Evolutionary conservation across 2,888 invertebrate species (phyloP), one percentile per base, ranked within the genome.

Genomic region (Drosophila rellima): DNA sequence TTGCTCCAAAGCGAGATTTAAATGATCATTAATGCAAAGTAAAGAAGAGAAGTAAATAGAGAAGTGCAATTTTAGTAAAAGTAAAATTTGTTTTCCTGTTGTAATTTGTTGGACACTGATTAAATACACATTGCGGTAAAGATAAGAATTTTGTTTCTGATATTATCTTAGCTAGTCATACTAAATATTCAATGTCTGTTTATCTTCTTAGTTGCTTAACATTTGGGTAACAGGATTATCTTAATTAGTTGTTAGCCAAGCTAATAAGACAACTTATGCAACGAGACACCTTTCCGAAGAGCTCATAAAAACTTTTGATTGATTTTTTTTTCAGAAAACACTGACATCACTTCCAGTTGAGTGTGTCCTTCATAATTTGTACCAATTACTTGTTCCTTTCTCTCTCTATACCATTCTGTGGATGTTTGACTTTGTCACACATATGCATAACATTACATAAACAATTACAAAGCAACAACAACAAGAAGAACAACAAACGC

Each of bases 381-480:
- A 47, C 50, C 66, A 71, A 81, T 81, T 78, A 80, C 66, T 57
- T 50, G 82, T 20, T 15, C n/a, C 35, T 33, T 47, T 47, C 23
- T 15, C 44, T 52, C 23, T 18, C 4, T 42, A 39, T n/a, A 8
- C 35, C 10, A 31, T 13, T 17, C n/a, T 39, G 40, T 47, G 33
- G 7, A 39, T 37, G 6, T 29, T 13, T 44, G 18, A 10, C 18
- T 40, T 17, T 7, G 18, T 35, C 37, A 55, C 37, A 69, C 78
- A 69, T 61, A 64, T 75, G 66, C 71, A 78, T 63, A 68, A 65
- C 55, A 79, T 70, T 52, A 70, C 70, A 67, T 62, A 77, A 77
- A 67, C 77, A 86, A 82, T 82, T 82, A 78, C 67, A 70, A 67
- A 54, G 29, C 57, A 69, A 68, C 52, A 69, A 68, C 52, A 65